Evolutionary conservation across 2,888 invertebrate species (phyloP).

Genomic region (Brassicogethes aeneus): DNA sequence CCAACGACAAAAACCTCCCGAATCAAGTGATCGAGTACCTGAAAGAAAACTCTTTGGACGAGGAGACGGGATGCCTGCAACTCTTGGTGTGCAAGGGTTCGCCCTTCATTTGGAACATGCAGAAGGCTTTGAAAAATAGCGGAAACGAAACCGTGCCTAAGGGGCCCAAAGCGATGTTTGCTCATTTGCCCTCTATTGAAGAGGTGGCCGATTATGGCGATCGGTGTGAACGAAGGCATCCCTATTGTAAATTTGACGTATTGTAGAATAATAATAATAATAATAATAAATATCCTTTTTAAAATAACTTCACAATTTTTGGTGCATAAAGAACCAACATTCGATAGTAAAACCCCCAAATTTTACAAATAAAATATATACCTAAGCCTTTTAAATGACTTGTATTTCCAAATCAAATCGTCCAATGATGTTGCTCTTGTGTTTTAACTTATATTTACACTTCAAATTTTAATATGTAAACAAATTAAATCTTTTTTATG

Average conservation of each 20-base stretch:
- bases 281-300: too few relatives aligned
- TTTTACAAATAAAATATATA: too few relatives aligned
- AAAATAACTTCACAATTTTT: background rate
- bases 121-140: conserved; percentile 49
- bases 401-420: too few relatives aligned
- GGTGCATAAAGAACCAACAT: too few relatives aligned
- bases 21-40: conserved; percentile 53
- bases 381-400: too few relatives aligned
- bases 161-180: conserved; percentile 44
- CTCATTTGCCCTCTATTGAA: conserved; percentile 51
- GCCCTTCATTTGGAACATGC: conserved; percentile 70
- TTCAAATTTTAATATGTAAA: too few relatives aligned
- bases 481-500: too few relatives aligned
- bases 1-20: conserved; percentile 54
- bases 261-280: too few relatives aligned
- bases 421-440: too few relatives aligned
- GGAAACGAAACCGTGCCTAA: conserved; percentile 27
- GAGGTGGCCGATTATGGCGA: conserved; percentile 53
- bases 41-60: conserved; percentile 44
- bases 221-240: conserved; percentile 53
- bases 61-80: conserved; percentile 61
- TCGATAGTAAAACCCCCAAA: too few relatives aligned
- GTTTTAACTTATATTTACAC: too few relatives aligned
- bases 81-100: conserved; percentile 68
- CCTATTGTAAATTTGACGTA: conserved; percentile 27